Percentiles rank a stretch among this genome's conserved stretches.
These are phyloP conservation scores for Piezodorus guildinii DNA, from an alignment of 1,140 invertebrate species.

Conservation along the genomic window DNA sequence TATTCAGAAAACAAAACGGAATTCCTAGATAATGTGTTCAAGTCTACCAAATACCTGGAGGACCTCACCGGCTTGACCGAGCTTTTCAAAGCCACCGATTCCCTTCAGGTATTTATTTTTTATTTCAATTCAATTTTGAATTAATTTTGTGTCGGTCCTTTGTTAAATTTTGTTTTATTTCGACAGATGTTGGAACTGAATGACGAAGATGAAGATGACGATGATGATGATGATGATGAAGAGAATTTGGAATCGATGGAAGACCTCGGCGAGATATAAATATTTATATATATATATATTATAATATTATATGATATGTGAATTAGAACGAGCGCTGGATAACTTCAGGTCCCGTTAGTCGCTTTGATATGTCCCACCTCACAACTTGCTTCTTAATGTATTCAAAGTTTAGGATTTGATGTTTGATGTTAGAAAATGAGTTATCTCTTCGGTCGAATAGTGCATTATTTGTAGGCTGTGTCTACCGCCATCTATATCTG, in stretches of 20 bases:
- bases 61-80: conserved; percentile 73
- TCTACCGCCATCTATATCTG: too few species aligned
- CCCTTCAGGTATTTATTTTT: background rate
- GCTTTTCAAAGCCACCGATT: conserved; percentile 50
- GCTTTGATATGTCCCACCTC: too few species aligned
- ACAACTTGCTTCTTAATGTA: too few species aligned
- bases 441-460: too few species aligned
- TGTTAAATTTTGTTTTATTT: background rate
- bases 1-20: conserved; percentile 56
- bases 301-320: too few species aligned
- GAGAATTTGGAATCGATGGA: background rate
- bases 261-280: too few species aligned
- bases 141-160: background rate
- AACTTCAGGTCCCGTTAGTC: too few species aligned
- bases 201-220: background rate
- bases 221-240: background rate
- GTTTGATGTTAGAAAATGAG: too few species aligned
- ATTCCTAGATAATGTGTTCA: conserved; percentile 77
- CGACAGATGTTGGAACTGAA: background rate
- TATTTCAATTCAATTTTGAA: background rate
- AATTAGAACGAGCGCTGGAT: too few species aligned
- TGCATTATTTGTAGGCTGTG: too few species aligned
- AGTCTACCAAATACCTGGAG: conserved; percentile 74
- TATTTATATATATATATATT: too few species aligned
- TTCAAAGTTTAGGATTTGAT: too few species aligned